Evolutionary conservation across 2,888 invertebrate species (phyloP), one percentile per base, ranked within the genome.

Genomic region (Agrotis puta): DNA sequence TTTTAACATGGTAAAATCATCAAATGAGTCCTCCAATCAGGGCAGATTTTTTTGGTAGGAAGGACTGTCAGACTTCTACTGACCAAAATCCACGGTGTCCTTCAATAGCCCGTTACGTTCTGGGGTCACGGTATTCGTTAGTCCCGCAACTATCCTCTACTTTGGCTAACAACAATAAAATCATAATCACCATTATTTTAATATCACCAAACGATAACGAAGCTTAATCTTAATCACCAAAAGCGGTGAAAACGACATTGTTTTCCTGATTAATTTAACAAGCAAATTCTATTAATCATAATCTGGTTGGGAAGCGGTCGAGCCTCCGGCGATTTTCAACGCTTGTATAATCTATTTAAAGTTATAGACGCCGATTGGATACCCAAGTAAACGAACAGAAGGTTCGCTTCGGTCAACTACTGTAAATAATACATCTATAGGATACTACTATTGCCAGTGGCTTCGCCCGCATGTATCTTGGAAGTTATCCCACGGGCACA

Each of bases 251-350:
- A 70, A 51, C 39, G 65, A 77, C 78, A 74, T 43, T 79, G 69
- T 77, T 77, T 71, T 83, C 81, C 81, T 84, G 77, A 86, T 89
- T 87, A 88, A 90, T 89, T 87, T 84, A 86, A 79, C 85, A 82
- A 77, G 85, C 79, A 85, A 89, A 91, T 89, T 88, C 85, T 89
- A 89, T 90, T 90, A 88, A 90, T 89, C 85, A 87, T 91, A 88
- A 90, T 89, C 84, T 85, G 43, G 47, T 57, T 57, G 39, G 24
- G 50, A 74, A 74, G 76, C 77, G 78, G 71, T 58, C 68, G 79
- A 77, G 82, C 87, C 80, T 78, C 80, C 62, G 77, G 85, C 85
- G 74, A 84, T 87, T 85, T 81, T 81, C 85, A 78, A 82, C 85
- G 74, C 69, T 54, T 76, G 58, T 53, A 72, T 81, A 81, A 85